A percentile compares a stretch with the other conserved stretches of the same genome.
phyloP scores from a whole-genome alignment of 2,888 invertebrate genomes.

The Napeogenes inachia region DNA sequence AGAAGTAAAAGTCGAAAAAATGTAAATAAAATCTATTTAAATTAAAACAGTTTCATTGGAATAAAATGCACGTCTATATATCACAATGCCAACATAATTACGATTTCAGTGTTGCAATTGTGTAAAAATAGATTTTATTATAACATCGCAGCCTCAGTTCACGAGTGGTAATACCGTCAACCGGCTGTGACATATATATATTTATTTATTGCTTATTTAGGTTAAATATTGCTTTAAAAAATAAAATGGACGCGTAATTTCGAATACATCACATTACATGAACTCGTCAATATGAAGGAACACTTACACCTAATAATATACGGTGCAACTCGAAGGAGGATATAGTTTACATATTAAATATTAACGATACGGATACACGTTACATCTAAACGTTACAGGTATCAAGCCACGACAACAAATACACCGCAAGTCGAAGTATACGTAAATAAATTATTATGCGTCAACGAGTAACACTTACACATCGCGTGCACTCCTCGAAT shows the following conservation, averaged over 20 bases:
- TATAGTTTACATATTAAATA: constrained; percentile 28
- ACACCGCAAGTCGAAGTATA: constrained; percentile 35
- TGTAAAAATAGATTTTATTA: constrained; percentile 27
- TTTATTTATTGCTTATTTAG: constrained; percentile 56
- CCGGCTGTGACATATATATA: constrained; percentile 41
- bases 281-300: constrained; percentile 42
- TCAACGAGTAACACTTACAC: constrained; percentile 60
- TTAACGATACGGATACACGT: background rate
- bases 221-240: constrained; percentile 55
- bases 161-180: constrained; percentile 46
- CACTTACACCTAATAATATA: constrained; percentile 60
- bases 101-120: constrained; percentile 16
- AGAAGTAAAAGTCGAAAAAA: background rate
- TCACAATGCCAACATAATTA: constrained; percentile 30
- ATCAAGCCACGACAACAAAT: constrained; percentile 58
- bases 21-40: constrained; percentile 3
- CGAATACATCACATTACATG: constrained; percentile 54
- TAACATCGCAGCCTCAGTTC: constrained; percentile 37
- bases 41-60: constrained; percentile 37
- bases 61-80: constrained; percentile 42
- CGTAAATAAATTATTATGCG: constrained; percentile 65
- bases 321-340: constrained; percentile 45
- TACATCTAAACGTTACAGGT: constrained; percentile 37
- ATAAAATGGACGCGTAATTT: constrained; percentile 56
- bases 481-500: constrained; percentile 37